Evolutionary conservation across 2,797 vertebrate species (phyloP).

Genomic region (Schizothorax lantsangensis): DNA sequence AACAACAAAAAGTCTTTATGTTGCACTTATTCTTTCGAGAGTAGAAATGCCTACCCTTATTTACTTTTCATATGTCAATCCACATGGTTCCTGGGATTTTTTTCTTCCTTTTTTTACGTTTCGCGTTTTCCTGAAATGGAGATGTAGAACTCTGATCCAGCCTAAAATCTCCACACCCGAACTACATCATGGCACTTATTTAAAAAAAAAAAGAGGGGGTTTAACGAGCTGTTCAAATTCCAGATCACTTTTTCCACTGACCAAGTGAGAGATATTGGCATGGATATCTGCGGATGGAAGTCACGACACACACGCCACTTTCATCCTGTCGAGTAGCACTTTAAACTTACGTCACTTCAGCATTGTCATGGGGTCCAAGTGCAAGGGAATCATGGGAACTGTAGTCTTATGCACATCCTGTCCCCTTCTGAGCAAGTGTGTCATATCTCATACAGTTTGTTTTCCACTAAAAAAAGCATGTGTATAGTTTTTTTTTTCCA

Average conservation of each 20-base stretch:
- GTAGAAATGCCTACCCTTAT: conserved; percentile 27
- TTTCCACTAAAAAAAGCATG: conserved; percentile 37
- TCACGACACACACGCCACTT: conserved; percentile 44
- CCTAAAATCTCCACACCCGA: conserved; percentile 68
- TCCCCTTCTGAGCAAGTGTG: conserved; percentile 26
- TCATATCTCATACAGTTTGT: conserved; percentile 19
- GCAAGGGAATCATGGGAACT: conserved; percentile 60
- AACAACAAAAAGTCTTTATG: conserved; percentile 68
- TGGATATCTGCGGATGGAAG: conserved; percentile 51
- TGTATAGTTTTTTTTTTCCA: conserved; percentile 24
- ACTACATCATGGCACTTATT: conserved; percentile 67
- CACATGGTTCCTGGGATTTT: conserved; percentile 64
- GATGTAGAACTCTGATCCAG: conserved; percentile 68
- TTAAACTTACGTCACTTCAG: conserved; percentile 62
- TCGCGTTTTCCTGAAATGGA: conserved; percentile 50
- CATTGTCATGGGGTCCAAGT: conserved; percentile 55
- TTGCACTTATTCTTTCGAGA: conserved; percentile 82
- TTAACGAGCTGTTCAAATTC: conserved; percentile 54
- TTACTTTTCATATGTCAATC: conserved; percentile 62
- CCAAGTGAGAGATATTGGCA: conserved; percentile 45
- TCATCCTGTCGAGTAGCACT: conserved; percentile 65
- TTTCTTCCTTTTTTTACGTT: conserved; percentile 33
- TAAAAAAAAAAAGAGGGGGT: conserved; percentile 16
- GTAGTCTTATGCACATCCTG: conserved; percentile 62
- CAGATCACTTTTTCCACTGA: conserved; percentile 49